A percentile compares a stretch with the other conserved stretches of the same genome.
Evolutionary conservation across 2,113 vertebrate species (phyloP).

Genomic region (Peromyscus maniculatus): DNA sequence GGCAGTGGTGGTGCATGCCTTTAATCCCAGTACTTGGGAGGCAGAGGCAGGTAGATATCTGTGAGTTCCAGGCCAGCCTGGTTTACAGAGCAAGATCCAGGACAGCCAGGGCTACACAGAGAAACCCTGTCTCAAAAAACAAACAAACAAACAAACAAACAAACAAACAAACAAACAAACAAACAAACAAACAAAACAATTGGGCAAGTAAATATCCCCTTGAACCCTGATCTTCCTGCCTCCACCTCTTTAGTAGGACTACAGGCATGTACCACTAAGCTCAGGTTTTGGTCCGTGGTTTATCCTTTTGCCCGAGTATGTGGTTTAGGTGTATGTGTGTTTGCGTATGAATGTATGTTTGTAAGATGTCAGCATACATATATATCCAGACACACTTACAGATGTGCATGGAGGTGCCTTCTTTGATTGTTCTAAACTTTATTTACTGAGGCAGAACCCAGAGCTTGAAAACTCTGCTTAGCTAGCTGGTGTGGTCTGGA

Average conservation of each 20-base stretch:
- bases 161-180: not conserved
- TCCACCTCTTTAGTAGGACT: not conserved
- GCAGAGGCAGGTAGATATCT: not conserved
- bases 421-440: not conserved
- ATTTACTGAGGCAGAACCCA: not conserved
- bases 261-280: not conserved
- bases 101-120: not conserved
- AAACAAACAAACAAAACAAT: no score
- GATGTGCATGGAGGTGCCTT: not conserved
- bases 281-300: not conserved
- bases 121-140: not conserved
- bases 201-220: not conserved
- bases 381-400: not conserved
- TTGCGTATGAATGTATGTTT: not conserved
- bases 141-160: no score
- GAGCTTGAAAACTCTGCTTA: not conserved
- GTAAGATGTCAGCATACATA: not conserved
- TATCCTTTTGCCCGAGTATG: not conserved
- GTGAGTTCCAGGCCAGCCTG: not conserved
- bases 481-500: not conserved
- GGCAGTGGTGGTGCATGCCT: rapidly evolving
- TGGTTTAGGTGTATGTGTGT: no score
- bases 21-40: not conserved
- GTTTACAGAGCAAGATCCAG: not conserved
- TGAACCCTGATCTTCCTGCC: not conserved